Evolutionary conservation across 2,888 invertebrate species (phyloP), one percentile per base, ranked within the genome.

Genomic region (Mythimna vitellina): DNA sequence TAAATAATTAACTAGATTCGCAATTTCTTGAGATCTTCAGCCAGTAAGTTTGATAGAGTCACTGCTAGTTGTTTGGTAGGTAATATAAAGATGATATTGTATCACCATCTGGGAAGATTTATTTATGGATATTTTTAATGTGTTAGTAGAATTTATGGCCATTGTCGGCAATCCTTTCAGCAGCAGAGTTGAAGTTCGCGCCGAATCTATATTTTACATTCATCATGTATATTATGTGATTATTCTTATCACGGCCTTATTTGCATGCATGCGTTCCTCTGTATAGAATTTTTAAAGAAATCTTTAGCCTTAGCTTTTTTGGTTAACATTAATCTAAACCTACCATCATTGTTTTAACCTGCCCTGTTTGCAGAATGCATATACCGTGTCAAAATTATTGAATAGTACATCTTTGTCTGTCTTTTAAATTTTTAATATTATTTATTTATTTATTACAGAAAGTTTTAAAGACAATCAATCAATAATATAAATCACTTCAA

Each of bases 231-330:
- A 58, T 80, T 78, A 84, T 70, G 81, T 65, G 70, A 72, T 83
- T 83, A 85, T 85, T 84, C 85, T 32, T 63, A 60, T 84, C 86
- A 86, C 85, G 85, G 51, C 32, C 42, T 68, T 32, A 80, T 86
- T 87, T 80, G 69, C 80, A 85, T 86, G 79, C 83, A 78, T 35
- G 57, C 70, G 66, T 80, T 75, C 76, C 66, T 51, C 62, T 54
- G 78, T 75, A 42, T 61, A 65, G 77, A 71, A 65, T 81, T 75
- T 78, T 75, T 70, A 58, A 74, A 75, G 69, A 77, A 80, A 81
- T 57, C 66, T 32, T 73, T 65, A 35, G 54, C 38, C 60, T 29
- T 51, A 12, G 53, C 35, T 69, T 70, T 84, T 82, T 68, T 64
- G 53, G 63, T 22, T 60, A 60, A 56, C 46, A 58, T 67, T 20